A percentile compares a stretch with the other conserved stretches of the same genome.
Evolutionary conservation across 1,140 invertebrate species (phyloP).

Genomic region (Scaptodrosophila lebanonensis): DNA sequence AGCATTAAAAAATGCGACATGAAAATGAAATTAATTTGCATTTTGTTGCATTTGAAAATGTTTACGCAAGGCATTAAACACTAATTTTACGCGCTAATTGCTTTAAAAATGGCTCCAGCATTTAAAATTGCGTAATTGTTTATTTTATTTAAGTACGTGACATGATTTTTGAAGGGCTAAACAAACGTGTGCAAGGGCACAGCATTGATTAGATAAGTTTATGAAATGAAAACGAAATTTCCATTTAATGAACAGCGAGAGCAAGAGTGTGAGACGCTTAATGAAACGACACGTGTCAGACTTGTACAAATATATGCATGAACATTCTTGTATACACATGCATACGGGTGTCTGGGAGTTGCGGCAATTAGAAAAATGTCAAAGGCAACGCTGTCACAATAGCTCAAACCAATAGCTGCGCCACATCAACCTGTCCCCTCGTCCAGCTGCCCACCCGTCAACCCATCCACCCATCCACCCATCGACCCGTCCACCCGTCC

Average conservation of each 20-base stretch:
- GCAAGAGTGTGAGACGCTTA: slow-evolving; percentile 8
- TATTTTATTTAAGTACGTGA: no score
- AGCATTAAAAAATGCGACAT: slow-evolving; percentile 7
- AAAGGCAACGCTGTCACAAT: slow-evolving; percentile 48
- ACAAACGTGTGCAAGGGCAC: neutral
- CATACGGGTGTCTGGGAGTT: slow-evolving; percentile 5
- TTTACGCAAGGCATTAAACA: slow-evolving; percentile 23
- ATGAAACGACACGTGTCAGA: slow-evolving; percentile 37
- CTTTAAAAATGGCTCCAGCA: slow-evolving; percentile 11
- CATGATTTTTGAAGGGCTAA: no score
- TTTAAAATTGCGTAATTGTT: slow-evolving; percentile 1
- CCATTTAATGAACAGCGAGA: neutral
- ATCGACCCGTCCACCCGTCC: slow-evolving; percentile 13
- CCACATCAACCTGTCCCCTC: no score
- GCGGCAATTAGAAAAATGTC: slow-evolving; percentile 63
- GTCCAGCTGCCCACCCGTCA: no score
- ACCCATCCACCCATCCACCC: slow-evolving; percentile 12
- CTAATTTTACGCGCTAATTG: slow-evolving; percentile 17
- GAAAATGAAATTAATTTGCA: slow-evolving; percentile 23
- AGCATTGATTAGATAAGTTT: slow-evolving; percentile 8
- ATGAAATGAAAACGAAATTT: neutral
- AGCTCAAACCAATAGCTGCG: no score
- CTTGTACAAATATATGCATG: neutral
- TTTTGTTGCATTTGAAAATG: slow-evolving; percentile 9
- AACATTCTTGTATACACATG: slow-evolving; percentile 5